Percentiles rank a stretch among this genome's conserved stretches.
These are phyloP conservation scores for Protobothrops mucrosquamatus DNA, from an alignment of 2,113 vertebrate species.

Conservation along the genomic window DNA sequence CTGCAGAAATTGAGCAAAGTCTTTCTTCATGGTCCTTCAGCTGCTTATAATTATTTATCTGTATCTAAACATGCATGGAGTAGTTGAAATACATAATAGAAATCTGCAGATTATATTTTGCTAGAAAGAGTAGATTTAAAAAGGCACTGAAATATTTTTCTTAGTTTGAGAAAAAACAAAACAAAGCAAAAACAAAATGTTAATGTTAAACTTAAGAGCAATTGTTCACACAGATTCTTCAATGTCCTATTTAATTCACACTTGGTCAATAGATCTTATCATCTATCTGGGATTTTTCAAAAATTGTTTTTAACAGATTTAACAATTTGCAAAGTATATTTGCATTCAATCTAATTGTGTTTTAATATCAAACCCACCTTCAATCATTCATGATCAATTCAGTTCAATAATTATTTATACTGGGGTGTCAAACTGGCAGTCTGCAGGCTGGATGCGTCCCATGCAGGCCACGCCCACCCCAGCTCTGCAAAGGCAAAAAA, in stretches of 20 bases:
- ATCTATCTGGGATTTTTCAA: neutral
- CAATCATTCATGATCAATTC: neutral
- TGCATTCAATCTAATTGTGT: neutral
- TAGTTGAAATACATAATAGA: neutral
- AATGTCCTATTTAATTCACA: neutral
- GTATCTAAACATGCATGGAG: neutral
- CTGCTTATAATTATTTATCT: neutral
- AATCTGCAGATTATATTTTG: neutral
- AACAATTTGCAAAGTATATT: neutral
- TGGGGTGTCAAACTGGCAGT: no score
- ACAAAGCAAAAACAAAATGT: neutral
- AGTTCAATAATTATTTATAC: no score
- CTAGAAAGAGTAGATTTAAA: neutral
- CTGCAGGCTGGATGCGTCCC: no score
- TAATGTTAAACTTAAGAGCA: neutral
- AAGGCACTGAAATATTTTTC: neutral
- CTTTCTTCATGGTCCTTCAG: neutral
- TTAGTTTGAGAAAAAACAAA: neutral
- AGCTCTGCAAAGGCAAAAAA: no score
- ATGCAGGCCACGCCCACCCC: no score
- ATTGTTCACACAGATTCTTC: neutral
- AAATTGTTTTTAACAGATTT: neutral
- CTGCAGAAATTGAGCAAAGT: neutral
- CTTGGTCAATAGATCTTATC: neutral
- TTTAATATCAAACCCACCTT: constrained; percentile 7